Conservation (phyloP, 2,797 vertebrate genomes). For the Ctenosaura bakeri region DNA sequence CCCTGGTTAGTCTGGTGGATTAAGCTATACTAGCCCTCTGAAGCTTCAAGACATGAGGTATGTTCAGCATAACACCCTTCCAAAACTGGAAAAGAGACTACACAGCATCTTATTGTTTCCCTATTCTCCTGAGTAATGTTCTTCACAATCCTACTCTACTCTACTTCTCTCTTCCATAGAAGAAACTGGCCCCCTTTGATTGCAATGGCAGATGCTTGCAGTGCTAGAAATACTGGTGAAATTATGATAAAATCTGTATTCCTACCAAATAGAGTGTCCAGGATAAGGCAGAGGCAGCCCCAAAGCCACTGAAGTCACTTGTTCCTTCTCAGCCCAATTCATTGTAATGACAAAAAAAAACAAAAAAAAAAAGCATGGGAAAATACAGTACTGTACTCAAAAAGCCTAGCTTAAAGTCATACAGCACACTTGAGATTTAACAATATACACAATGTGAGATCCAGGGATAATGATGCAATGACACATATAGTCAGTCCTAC, state of each 20-base stretch:
- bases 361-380: neutral
- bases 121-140: neutral
- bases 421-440: neutral
- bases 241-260: neutral
- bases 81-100: neutral
- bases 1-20: neutral
- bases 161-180: neutral
- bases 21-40: neutral
- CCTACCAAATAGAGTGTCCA: neutral
- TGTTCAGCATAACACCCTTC: neutral
- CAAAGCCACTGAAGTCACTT: neutral
- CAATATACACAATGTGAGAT: no score
- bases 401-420: neutral
- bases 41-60: neutral
- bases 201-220: neutral
- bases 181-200: neutral
- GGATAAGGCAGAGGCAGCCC: no score
- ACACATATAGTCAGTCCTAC: no score
- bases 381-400: neutral
- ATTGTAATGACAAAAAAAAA: neutral
- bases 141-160: no score
- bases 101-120: neutral
- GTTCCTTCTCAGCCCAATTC: neutral
- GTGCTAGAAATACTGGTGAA: neutral
- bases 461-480: no score